Conservation (phyloP, 2,797 vertebrate genomes). For the Todus mexicanus region DNA sequence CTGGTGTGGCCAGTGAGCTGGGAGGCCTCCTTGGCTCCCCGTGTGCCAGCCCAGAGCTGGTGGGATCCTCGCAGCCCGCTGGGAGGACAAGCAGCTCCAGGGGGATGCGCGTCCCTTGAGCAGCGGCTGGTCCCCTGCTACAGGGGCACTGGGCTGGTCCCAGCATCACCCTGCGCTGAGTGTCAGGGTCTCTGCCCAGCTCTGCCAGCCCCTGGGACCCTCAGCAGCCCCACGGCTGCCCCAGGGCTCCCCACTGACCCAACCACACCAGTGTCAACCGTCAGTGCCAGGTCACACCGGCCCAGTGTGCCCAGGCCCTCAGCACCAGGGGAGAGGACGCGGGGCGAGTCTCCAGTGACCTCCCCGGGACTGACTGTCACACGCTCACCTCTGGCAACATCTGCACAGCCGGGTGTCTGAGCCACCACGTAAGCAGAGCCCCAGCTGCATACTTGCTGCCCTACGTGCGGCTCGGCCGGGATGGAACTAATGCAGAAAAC, state of each 20-base stretch:
- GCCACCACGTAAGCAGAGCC: background rate
- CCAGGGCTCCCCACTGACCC: fast-evolving
- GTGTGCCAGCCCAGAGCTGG: fast-evolving
- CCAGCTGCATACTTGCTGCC: background rate
- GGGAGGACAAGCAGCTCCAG: fast-evolving
- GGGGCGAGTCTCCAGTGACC: background rate
- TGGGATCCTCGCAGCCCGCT: background rate
- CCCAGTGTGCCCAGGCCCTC: background rate
- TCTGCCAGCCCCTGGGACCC: background rate
- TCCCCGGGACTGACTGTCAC: background rate
- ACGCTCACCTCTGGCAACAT: background rate
- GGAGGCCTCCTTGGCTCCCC: background rate
- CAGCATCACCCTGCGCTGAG: background rate
- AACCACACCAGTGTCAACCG: background rate
- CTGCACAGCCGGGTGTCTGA: background rate
- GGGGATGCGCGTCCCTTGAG: fast-evolving
- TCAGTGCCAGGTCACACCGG: fast-evolving
- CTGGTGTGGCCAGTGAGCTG: background rate
- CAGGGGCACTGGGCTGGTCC: background rate
- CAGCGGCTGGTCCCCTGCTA: background rate
- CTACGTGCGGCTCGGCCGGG: conserved; percentile 2
- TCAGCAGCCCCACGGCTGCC: fast-evolving
- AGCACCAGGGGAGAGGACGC: background rate
- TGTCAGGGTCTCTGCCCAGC: background rate
- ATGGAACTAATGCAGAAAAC: conserved; percentile 60